Conservation (phyloP, 2,888 invertebrate species). For the Seira musarum region DNA sequence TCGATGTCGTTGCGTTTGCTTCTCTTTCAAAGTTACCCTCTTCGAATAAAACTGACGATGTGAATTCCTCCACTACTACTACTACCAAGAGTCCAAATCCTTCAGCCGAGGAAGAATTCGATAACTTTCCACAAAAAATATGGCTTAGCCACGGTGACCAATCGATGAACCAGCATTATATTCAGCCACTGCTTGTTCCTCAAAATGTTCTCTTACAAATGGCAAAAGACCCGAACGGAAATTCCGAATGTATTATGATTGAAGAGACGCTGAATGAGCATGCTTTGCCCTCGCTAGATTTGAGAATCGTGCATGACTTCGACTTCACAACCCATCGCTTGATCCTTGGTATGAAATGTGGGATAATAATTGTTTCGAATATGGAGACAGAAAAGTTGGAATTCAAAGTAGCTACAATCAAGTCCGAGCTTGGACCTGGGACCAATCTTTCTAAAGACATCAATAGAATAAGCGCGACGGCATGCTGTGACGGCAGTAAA, state of each 20-base stretch:
- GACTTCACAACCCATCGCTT: slow-evolving; percentile 21
- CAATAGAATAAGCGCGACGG: slow-evolving; percentile 19
- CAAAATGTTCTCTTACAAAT: slow-evolving; percentile 26
- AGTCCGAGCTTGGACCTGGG: neutral
- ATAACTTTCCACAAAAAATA: slow-evolving; percentile 1
- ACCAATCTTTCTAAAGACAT: slow-evolving; percentile 16
- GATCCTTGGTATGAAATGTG: slow-evolving; percentile 45
- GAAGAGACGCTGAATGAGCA: neutral
- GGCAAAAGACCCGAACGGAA: slow-evolving; percentile 16
- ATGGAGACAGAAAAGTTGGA: neutral
- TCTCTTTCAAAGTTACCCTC: neutral
- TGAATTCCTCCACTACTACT: neutral
- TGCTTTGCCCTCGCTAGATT: neutral
- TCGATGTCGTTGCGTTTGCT: slow-evolving; percentile 26
- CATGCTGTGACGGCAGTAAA: slow-evolving; percentile 17
- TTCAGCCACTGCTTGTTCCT: slow-evolving; percentile 28
- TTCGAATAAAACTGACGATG: neutral
- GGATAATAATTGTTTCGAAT: slow-evolving; percentile 14
- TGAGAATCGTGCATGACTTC: slow-evolving; percentile 37
- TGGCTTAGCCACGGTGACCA: slow-evolving; percentile 25
- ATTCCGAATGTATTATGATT: neutral
- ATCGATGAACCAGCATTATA: slow-evolving; percentile 21
- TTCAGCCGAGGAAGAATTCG: neutral
- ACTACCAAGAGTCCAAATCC: neutral
- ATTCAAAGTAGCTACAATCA: neutral